A percentile compares a stretch with the other conserved stretches of the same genome.
Conservation (phyloP, 1,140 invertebrate genomes). For the Drepana arcuata region DNA sequence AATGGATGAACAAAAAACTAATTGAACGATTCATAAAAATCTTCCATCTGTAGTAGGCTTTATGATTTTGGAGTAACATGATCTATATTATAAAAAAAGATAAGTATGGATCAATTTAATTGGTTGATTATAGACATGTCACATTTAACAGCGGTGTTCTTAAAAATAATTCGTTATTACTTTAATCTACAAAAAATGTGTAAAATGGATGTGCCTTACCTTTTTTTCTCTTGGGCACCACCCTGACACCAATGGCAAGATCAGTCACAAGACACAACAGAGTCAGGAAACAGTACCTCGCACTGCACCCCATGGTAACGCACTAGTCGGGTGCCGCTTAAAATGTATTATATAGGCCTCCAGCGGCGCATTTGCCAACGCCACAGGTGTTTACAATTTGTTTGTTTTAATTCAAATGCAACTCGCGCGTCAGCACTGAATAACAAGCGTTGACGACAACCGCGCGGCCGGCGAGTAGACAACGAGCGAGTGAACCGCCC, state of each 20-base stretch:
- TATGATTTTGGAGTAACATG: too few species aligned
- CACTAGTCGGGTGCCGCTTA: constrained; percentile 36
- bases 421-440: constrained; percentile 24
- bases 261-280: constrained; percentile 63
- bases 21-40: too few species aligned
- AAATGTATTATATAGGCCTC: constrained; percentile 35
- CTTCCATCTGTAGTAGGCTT: too few species aligned
- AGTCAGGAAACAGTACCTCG: constrained; percentile 63
- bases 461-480: constrained; percentile 27
- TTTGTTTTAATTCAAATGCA: constrained; percentile 22
- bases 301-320: constrained; percentile 62
- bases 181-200: too few species aligned
- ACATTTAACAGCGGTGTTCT: too few species aligned
- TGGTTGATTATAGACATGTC: too few species aligned
- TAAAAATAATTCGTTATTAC: too few species aligned
- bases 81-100: too few species aligned
- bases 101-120: too few species aligned
- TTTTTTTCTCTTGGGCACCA: constrained; percentile 69
- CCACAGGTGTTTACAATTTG: constrained; percentile 23
- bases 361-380: constrained; percentile 41
- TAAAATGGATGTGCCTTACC: constrained; percentile 36
- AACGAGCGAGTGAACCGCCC: constrained; percentile 56
- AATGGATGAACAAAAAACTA: too few species aligned
- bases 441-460: constrained; percentile 10
- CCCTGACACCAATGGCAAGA: constrained; percentile 58